Base-by-base conservation (phyloP, 2,797 vertebrate species). In the Darevskia nairensis region DNA sequence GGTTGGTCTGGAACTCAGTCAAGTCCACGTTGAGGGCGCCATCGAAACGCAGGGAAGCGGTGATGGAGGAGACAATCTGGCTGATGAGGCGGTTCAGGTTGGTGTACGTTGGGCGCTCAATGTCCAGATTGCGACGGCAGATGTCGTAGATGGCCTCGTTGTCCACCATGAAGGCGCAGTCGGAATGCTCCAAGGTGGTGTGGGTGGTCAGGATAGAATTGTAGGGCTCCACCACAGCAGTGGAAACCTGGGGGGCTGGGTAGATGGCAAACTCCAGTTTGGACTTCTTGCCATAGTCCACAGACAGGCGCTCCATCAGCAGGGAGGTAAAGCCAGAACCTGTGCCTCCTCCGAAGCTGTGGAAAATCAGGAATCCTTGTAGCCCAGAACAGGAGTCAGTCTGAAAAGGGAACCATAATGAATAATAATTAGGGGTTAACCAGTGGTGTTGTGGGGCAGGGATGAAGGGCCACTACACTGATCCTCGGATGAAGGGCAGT, bases 281-380 rank as follows among this genome's bases (percentile, higher is more conserved):
- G 90, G 97, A 97, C 29, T 97, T 97, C 91, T 97, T 97, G 46
- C 97, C 97, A 0, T 97, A 97, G 23, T 97, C 97, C 15, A 96
- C 59, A 0, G 97, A 97, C 81, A 97, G 96, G 19, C 95, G 96
- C 75, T 97, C 96, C 97, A 97, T 97, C 75, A 97, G 92, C 44
- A 97, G 89, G 75, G 97, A 97, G 0, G 97, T 97, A 68, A 97
- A 97, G 17, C 97, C 97, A 0, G 97, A 97, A 82, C 97, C 97
- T 0, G 97, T 97, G 25, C 97, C 97, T 0, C 97, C 97, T 0
- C 97, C 97, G 10, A 97, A 97, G 69, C 97, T 97, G 82, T 97
- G 97, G 93, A 97, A 97, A 85, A 97, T 96, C 21, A 97, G 95
- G 92, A 97, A 97, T 55, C 97, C 97, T 84, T 97, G 97, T 84